These are phyloP conservation scores for Aspidoscelis tigris DNA, from an alignment of 2,113 vertebrate species.

Conservation along the genomic window DNA sequence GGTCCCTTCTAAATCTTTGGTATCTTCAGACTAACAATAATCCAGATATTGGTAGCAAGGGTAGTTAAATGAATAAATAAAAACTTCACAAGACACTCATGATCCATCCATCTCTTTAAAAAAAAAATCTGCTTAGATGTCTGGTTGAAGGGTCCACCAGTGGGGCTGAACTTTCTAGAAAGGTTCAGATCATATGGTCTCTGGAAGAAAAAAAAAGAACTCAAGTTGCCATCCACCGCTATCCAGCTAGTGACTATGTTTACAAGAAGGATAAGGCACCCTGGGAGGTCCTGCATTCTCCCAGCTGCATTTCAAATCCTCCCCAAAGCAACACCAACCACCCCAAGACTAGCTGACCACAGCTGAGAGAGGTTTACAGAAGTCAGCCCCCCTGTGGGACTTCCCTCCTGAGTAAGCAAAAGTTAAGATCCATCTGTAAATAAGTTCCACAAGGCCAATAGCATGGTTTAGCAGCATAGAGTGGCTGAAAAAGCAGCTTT, in stretches of 20 bases:
- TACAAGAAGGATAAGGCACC: conserved; percentile 63
- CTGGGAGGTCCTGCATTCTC: conserved; percentile 47
- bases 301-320: conserved; percentile 30
- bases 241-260: conserved; percentile 59
- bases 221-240: conserved; percentile 24
- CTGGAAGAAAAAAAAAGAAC: not conserved
- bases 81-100: no score
- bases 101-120: not conserved
- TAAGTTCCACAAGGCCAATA: conserved; percentile 31
- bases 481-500: conserved; percentile 33
- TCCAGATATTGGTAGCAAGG: not conserved
- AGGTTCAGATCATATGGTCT: not conserved
- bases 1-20: not conserved
- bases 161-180: not conserved
- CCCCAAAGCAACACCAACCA: no score
- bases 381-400: not conserved
- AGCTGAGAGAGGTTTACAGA: not conserved
- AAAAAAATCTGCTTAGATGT: not conserved
- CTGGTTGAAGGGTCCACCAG: not conserved
- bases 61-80: not conserved
- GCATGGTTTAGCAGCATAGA: conserved; percentile 47
- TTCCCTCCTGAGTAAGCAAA: not conserved
- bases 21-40: not conserved
- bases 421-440: not conserved
- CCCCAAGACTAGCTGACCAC: not conserved